Percentiles rank a stretch among this genome's conserved stretches.
Conservation (phyloP, 2,888 invertebrate genomes). For the Himalopsyche japonica region DNA sequence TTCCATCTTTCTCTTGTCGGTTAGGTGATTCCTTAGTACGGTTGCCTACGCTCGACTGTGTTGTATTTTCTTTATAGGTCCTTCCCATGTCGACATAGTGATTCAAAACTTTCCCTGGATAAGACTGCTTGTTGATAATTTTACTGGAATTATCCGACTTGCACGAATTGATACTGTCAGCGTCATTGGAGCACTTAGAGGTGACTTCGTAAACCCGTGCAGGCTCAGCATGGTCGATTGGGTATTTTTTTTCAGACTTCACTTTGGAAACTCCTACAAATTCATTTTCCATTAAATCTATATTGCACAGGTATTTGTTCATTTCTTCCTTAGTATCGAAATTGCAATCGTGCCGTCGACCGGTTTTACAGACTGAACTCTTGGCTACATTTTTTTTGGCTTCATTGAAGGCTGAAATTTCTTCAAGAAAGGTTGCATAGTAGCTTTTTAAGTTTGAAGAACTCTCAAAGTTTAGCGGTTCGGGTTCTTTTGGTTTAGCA, state of each 20-base stretch:
- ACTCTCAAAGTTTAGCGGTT: not conserved
- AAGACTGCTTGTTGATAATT: not conserved
- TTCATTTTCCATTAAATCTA: not conserved
- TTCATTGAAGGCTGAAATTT: not conserved
- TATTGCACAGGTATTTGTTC: not conserved
- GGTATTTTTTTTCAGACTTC: slow-evolving; percentile 1
- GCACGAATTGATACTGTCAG: slow-evolving; percentile 25
- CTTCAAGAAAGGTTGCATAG: slow-evolving; percentile 1
- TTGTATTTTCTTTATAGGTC: slow-evolving; percentile 14
- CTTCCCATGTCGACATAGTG: slow-evolving; percentile 37
- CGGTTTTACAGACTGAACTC: not conserved
- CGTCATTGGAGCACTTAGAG: slow-evolving; percentile 25
- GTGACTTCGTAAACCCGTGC: not conserved
- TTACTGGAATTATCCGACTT: slow-evolving; percentile 18
- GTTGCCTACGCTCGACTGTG: not conserved
- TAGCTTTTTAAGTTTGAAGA: not conserved
- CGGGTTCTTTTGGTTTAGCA: not conserved
- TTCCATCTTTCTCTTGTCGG: slow-evolving; percentile 1
- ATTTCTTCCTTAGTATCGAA: not conserved
- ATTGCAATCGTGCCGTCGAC: not conserved
- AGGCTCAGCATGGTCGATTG: not conserved
- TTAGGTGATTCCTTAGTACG: slow-evolving; percentile 9
- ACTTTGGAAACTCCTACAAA: not conserved
- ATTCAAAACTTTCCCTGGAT: not conserved
- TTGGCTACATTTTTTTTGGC: not conserved